A percentile compares a stretch with the other conserved stretches of the same genome.
Evolutionary conservation across 2,797 vertebrate species (phyloP).

Genomic region (Lophius americanus): DNA sequence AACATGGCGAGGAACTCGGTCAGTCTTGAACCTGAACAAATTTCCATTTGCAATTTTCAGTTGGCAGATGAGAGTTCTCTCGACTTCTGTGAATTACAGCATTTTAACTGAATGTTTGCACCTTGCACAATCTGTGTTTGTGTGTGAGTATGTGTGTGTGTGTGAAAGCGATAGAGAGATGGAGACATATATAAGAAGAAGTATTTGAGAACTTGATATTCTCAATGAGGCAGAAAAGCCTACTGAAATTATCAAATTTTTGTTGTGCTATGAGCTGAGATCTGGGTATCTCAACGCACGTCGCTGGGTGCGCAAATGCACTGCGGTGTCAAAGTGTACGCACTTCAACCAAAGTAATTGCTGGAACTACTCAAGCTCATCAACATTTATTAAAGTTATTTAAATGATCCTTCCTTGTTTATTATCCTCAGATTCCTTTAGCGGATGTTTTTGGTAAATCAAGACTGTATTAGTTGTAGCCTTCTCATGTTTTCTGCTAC

Average conservation of each 20-base stretch:
- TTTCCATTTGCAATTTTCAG: slow-evolving; percentile 67
- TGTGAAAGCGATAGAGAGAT: neutral
- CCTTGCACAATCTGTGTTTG: neutral
- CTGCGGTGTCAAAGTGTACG: neutral
- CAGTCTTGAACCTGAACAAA: slow-evolving; percentile 69
- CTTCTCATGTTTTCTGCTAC: neutral
- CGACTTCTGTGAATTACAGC: slow-evolving; percentile 43
- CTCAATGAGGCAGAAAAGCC: slow-evolving; percentile 11
- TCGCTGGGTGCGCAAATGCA: neutral
- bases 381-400: slow-evolving; percentile 58
- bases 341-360: slow-evolving; percentile 25
- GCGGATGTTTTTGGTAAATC: slow-evolving; percentile 32
- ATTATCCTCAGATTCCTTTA: slow-evolving; percentile 8
- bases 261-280: slow-evolving; percentile 7
- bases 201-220: slow-evolving; percentile 26
- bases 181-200: neutral
- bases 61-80: slow-evolving; percentile 47
- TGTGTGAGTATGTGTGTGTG: slow-evolving; percentile 13
- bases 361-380: slow-evolving; percentile 40
- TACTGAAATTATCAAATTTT: slow-evolving; percentile 9
- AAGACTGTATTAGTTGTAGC: slow-evolving; percentile 11
- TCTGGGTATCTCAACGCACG: neutral
- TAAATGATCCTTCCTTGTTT: slow-evolving; percentile 43
- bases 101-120: slow-evolving; percentile 28
- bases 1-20: slow-evolving; percentile 64